phyloP scores from a whole-genome alignment of 2,888 invertebrate species.

The Prionchulus punctatus region DNA sequence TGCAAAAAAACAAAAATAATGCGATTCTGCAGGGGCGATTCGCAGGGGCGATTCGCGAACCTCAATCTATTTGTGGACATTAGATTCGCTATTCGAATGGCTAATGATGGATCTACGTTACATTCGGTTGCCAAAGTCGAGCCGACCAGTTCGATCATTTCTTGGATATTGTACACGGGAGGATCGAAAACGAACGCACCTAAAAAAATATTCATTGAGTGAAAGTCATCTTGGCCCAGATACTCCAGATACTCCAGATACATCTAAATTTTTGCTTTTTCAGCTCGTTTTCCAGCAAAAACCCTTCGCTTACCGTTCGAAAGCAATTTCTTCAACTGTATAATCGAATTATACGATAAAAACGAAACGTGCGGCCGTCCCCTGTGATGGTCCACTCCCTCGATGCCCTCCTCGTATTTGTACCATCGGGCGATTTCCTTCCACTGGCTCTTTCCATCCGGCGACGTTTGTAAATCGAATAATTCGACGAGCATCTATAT shows the following conservation, averaged over 20 bases:
- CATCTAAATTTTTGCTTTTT: not conserved
- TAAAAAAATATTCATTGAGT: not conserved
- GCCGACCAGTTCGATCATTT: not conserved
- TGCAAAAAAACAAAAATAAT: too few relatives aligned
- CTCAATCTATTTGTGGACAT: too few relatives aligned
- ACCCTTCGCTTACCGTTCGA: not conserved
- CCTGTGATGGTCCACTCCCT: constrained; percentile 76
- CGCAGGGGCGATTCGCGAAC: too few relatives aligned
- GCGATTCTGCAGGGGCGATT: too few relatives aligned
- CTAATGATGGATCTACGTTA: too few relatives aligned
- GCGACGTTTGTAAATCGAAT: too few relatives aligned
- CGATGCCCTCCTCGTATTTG: constrained; percentile 91
- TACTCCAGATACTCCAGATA: not conserved
- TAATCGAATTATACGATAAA: constrained; percentile 75
- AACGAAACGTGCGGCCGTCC: constrained; percentile 89
- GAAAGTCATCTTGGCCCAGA: not conserved
- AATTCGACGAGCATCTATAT: too few relatives aligned
- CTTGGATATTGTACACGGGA: not conserved
- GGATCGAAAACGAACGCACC: not conserved
- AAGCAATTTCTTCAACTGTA: constrained; percentile 62
- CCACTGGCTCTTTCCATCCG: too few relatives aligned
- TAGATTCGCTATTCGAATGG: too few relatives aligned
- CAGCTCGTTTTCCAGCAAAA: not conserved
- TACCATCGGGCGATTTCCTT: constrained; percentile 92
- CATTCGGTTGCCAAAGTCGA: not conserved